A percentile compares a stretch with the other conserved stretches of the same genome.
These are phyloP conservation scores for Anseranas semipalmata DNA, from an alignment of 2,113 vertebrate genomes.

Conservation along the genomic window DNA sequence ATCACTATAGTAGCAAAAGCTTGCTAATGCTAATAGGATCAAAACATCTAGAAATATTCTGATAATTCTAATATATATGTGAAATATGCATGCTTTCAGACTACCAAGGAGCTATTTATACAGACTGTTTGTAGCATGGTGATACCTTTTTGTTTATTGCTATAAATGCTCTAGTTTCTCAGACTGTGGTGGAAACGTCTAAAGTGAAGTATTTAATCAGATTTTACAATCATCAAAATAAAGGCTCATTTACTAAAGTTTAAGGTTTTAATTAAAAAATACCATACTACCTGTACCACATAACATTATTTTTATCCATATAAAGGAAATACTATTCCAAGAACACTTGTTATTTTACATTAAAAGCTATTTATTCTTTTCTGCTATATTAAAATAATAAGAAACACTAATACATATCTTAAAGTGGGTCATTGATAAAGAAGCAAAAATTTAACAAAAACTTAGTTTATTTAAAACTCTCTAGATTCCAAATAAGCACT, in stretches of 20 bases:
- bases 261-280: neutral
- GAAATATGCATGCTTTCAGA: neutral
- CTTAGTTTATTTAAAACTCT: neutral
- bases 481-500: neutral
- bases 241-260: neutral
- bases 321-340: neutral
- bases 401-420: rapidly evolving
- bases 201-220: neutral
- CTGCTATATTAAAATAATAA: neutral
- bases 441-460: neutral
- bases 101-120: neutral
- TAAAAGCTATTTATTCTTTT: neutral
- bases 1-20: neutral
- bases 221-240: neutral
- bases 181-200: neutral
- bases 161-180: neutral
- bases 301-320: neutral
- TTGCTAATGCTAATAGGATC: neutral
- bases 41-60: neutral
- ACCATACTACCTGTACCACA: neutral
- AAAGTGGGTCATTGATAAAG: neutral
- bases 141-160: neutral
- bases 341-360: neutral
- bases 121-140: neutral
- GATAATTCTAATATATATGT: neutral